Percentiles rank a stretch among this genome's conserved stretches.
Evolutionary conservation across 2,113 vertebrate genomes (phyloP).

Genomic region (Numenius arquata): DNA sequence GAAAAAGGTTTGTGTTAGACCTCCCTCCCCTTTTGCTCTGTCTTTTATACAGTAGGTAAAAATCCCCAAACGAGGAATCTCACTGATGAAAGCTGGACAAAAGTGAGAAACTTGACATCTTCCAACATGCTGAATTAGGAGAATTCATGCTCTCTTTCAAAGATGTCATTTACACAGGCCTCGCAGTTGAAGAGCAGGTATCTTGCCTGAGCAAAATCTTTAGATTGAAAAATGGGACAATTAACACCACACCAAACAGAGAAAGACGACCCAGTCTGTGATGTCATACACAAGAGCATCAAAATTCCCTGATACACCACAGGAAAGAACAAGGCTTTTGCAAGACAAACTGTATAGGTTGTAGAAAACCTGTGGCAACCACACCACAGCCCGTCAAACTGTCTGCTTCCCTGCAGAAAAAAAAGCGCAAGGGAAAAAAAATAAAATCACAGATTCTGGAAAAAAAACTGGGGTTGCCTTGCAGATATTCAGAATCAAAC

Average conservation of each 20-base stretch:
- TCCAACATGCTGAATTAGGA: neutral
- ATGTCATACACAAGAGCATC: neutral
- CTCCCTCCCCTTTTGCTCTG: neutral
- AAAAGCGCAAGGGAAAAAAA: neutral
- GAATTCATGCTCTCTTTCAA: neutral
- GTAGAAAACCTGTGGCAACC: neutral
- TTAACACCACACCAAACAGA: neutral
- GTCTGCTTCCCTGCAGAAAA: neutral
- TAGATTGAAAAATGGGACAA: neutral
- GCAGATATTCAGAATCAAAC: neutral
- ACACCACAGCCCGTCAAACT: neutral
- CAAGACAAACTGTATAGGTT: neutral
- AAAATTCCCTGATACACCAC: neutral
- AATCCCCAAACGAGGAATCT: neutral
- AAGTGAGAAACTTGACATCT: neutral
- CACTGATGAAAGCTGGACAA: neutral
- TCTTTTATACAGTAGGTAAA: neutral
- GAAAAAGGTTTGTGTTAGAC: neutral
- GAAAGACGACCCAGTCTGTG: neutral
- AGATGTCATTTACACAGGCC: neutral
- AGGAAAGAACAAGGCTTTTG: neutral
- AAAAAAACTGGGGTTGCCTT: neutral
- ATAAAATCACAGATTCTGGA: neutral
- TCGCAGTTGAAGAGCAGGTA: neutral
- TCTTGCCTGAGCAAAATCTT: neutral